Evolutionary conservation across 2,888 invertebrate genomes (phyloP).

Genomic region (Megamerina dolium): DNA sequence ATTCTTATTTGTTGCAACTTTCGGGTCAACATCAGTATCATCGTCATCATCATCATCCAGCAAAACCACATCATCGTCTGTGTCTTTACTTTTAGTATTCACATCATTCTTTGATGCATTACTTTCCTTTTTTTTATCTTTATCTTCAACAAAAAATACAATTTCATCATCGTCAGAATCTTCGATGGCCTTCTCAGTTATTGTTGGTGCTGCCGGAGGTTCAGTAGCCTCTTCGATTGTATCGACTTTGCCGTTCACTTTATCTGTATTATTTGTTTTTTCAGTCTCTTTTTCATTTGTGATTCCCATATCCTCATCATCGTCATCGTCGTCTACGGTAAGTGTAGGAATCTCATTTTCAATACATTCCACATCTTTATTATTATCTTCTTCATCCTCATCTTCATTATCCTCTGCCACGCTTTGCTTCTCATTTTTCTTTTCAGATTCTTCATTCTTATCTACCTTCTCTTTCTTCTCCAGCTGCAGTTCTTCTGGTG

Average conservation of each 20-base stretch:
- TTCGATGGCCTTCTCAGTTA: too few relatives aligned
- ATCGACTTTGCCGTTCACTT: neutral
- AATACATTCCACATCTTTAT: neutral
- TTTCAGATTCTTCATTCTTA: neutral
- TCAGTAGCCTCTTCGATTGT: neutral
- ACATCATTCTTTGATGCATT: neutral
- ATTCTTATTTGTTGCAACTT: neutral
- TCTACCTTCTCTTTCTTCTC: constrained; percentile 2
- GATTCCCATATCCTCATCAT: neutral
- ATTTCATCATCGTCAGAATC: constrained; percentile 35
- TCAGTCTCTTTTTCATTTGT: neutral
- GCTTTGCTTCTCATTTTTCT: neutral
- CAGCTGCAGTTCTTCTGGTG: neutral
- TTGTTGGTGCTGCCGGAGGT: neutral
- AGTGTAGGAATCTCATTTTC: neutral
- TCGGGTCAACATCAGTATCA: constrained; percentile 9
- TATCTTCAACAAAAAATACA: constrained; percentile 31
- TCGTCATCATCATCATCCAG: constrained; percentile 30
- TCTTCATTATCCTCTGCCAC: neutral
- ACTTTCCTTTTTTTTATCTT: neutral
- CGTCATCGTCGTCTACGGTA: neutral
- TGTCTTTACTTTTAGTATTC: neutral
- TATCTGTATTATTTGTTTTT: neutral
- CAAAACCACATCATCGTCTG: constrained; percentile 31
- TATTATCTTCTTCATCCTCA: neutral